Base-by-base conservation (phyloP, 2,113 vertebrate genomes). In the Hippoglossus stenolepis region DNA sequence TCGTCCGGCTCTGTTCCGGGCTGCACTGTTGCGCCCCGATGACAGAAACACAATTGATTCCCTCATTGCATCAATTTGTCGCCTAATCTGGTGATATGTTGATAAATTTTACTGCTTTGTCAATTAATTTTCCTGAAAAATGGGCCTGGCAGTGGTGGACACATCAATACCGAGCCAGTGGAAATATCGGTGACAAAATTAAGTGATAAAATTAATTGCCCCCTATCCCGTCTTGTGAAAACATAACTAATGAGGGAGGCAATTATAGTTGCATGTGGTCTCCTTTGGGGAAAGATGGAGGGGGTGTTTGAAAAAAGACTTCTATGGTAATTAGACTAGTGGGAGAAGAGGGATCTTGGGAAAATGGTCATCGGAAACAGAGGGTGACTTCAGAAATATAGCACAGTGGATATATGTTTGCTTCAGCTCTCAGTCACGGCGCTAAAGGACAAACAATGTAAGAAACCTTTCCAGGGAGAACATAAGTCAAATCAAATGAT, bases 191-290 rank as follows among this genome's bases (percentile, higher is more conserved):
- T 94, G 94, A 93, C 93, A 94, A 94, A 95, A 95, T 95, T 93
- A 95, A 95, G 95, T 94, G 93, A 94, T 95, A 91, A 94, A 95
- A 95, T 95, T 88, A 94, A 95, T 95, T 91, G 93, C 91, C 92
- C 92, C 91, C 90, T 88, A 91, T 92, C 89, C 91, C 86, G 87
- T 89, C 89, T 90, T 91, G 87, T 90, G 91, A 94, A 95, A 95
- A 95, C 92, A 94, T 93, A 94, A 95, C 94, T 95, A 95, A 95
- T 94, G 94, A 95, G 93, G 87, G 86, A 93, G 91, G 92, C 94
- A 95, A 95, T 95, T 95, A 95, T 91, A 93, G 93, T 93, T 93
- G 93, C 92, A 93, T 93, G 92, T 85, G 91, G 90, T 91, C 89
- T 92, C 91, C 92, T 94, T 92, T 79, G 89, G 94, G 92, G 92